Conservation (phyloP, 1,140 invertebrate genomes). For the Diorhabda carinulata region DNA sequence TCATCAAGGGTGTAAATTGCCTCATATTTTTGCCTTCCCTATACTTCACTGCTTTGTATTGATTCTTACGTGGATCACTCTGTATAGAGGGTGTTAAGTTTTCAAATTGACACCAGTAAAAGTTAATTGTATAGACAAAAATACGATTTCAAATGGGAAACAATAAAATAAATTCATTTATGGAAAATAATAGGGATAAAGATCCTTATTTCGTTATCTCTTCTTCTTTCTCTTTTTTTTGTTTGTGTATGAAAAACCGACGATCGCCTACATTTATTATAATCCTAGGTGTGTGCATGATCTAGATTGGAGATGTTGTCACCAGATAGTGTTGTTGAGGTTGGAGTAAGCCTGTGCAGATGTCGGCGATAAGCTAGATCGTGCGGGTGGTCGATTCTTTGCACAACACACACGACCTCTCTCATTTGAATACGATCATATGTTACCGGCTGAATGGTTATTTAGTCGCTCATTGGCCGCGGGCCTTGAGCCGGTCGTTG, state of each 20-base stretch:
- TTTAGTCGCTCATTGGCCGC: slow-evolving; percentile 24
- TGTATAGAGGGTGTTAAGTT: too few species aligned
- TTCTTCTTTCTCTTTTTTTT: too few species aligned
- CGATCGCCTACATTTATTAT: slow-evolving; percentile 39
- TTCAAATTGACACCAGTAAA: too few species aligned
- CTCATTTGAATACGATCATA: slow-evolving; percentile 48
- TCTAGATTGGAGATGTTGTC: slow-evolving; percentile 50
- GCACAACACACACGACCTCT: slow-evolving; percentile 38
- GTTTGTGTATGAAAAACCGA: slow-evolving; percentile 13
- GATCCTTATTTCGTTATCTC: not conserved
- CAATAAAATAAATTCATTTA: too few species aligned
- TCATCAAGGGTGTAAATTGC: too few species aligned
- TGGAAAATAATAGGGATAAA: not conserved
- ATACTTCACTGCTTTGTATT: too few species aligned
- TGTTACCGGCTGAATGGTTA: slow-evolving; percentile 32
- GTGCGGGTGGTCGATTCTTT: slow-evolving; percentile 43
- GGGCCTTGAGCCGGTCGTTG: slow-evolving; percentile 14
- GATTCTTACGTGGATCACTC: too few species aligned
- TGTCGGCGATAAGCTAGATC: slow-evolving; percentile 41
- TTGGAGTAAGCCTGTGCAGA: slow-evolving; percentile 39
- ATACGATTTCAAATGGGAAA: too few species aligned
- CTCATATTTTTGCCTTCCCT: too few species aligned
- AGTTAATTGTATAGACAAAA: too few species aligned
- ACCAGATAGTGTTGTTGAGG: slow-evolving; percentile 44
- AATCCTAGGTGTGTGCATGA: slow-evolving; percentile 46